These are phyloP conservation scores for Polydrusus cervinus DNA, from an alignment of 2,888 invertebrate species.

Conservation along the genomic window DNA sequence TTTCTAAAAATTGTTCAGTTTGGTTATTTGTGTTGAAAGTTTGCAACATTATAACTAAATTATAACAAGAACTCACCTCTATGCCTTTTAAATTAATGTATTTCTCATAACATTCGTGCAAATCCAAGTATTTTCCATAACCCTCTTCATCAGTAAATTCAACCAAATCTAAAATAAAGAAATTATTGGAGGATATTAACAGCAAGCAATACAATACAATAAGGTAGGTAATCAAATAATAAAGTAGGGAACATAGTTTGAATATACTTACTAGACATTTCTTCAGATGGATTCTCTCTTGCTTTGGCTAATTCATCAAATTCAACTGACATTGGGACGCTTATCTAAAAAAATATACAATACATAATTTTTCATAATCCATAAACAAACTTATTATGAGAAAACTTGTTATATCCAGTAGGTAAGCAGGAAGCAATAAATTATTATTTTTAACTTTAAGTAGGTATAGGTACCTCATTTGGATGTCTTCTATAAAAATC, in stretches of 20 bases:
- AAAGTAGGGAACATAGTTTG: too few species aligned
- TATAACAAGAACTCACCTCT: constrained; percentile 77
- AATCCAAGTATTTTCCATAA: constrained; percentile 97
- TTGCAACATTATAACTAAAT: too few species aligned
- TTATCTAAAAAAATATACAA: constrained; percentile 76
- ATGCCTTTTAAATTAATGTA: constrained; percentile 98
- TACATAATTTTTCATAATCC: not conserved
- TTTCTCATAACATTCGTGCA: constrained; percentile 96
- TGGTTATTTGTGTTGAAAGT: too few species aligned
- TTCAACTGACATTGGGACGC: constrained; percentile 97
- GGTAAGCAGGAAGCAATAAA: not conserved
- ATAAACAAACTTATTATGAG: not conserved
- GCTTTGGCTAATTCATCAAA: constrained; percentile 95
- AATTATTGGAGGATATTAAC: not conserved
- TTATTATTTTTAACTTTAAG: constrained; percentile 50
- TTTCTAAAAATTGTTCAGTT: constrained; percentile 73
- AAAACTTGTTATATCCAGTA: too few species aligned
- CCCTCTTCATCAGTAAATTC: constrained; percentile 99
- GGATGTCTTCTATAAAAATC: constrained; percentile 98
- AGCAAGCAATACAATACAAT: too few species aligned
- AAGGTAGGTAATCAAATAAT: too few species aligned
- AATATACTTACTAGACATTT: constrained; percentile 79
- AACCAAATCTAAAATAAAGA: constrained; percentile 78
- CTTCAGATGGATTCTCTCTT: constrained; percentile 92
- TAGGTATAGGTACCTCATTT: too few species aligned